Base-by-base conservation (phyloP, 2,113 vertebrate species). In the Pterocles burchelli region DNA sequence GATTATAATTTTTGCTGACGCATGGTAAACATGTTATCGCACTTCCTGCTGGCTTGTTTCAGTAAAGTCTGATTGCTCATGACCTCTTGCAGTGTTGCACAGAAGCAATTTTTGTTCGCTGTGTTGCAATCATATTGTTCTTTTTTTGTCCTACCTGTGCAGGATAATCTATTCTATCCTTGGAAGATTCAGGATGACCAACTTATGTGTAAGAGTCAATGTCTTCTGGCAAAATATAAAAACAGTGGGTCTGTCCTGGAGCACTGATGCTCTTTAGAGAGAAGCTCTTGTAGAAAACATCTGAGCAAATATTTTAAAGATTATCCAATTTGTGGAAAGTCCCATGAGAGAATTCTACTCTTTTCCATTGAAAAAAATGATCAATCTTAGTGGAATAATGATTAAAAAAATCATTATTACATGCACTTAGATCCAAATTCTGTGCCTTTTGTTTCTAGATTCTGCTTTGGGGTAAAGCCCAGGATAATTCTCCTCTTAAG, bases 1-100 rank as follows among this genome's bases (percentile, higher is more conserved):
- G 21, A 71, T 81, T 71, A n/a, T 45, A 34, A 63, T 33, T 75
- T 73, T 48, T 48, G 72, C 91, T 95, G 77, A 72, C 34, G 2
- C 81, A 19, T 12, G 16, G 17, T 12, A 49, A 91, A 72, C 7
- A 9, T 2, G 14, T 93, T 89, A 90, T 93, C 79, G 0, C 45
- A 29, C 59, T 96, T 96, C 95, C 95, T 83, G 78, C 71, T 88
- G 18, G 9, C 61, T 72, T 12, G n/a, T 68, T 88, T 20, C 84
- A 57, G 36, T 79, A 86, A 94, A 85, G 24, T 19, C 74, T 38
- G 33, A 65, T 84, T 82, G 2, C 80, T 91, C 57, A 12, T 78
- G 67, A 73, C 46, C 41, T 59, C 71, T 29, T 68, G 45, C 58
- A 51, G 4, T 19, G 8, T 28, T 34, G 9, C 38, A 31, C 34